Conservation (phyloP, 2,797 vertebrate genomes). For the Gymnocypris eckloni region DNA sequence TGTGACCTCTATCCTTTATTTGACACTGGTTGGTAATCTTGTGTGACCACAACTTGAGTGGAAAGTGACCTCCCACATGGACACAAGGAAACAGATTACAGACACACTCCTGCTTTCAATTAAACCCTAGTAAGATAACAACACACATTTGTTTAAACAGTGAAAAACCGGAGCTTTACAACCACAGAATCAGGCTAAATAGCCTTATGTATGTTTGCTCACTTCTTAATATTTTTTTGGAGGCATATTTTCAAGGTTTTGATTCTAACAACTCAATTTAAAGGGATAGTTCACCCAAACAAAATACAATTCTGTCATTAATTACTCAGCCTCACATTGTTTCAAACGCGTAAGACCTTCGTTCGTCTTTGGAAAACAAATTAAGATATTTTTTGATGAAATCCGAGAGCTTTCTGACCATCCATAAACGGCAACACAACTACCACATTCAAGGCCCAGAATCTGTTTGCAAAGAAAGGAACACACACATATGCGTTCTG, state of each 20-base stretch:
- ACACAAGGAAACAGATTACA: conserved; percentile 44
- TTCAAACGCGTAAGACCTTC: not conserved
- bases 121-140: conserved; percentile 12
- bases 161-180: not conserved
- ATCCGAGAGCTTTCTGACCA: not conserved
- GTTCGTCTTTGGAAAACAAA: not conserved
- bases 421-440: not conserved
- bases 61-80: conserved; percentile 41
- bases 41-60: conserved; percentile 40
- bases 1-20: conserved; percentile 36
- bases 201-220: not conserved
- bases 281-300: not conserved
- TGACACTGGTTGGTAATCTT: conserved; percentile 24
- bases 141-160: not conserved
- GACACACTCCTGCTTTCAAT: conserved; percentile 44
- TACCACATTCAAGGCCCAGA: not conserved
- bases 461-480: not conserved
- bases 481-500: no score
- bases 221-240: not conserved
- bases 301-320: not conserved
- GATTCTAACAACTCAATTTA: conserved; percentile 1
- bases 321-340: not conserved
- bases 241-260: not conserved
- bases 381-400: not conserved
- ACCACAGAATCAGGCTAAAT: not conserved